Base-by-base conservation (phyloP, 2,888 invertebrate species). In the Meteorus cinctellus region DNA sequence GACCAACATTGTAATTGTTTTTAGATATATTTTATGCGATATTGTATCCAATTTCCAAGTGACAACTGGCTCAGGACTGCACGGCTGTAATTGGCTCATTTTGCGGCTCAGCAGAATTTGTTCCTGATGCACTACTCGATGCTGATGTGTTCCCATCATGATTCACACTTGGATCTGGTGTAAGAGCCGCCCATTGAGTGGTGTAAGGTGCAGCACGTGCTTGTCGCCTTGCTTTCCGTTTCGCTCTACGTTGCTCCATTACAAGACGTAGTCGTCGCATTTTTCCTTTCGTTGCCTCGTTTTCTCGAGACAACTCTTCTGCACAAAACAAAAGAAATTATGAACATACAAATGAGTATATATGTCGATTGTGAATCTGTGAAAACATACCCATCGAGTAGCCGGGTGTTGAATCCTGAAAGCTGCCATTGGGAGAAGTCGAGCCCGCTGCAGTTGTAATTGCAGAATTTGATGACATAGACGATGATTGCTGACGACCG, bases 211-310 rank as follows among this genome's bases (percentile, higher is more conserved):
- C 89, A 2, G 92, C 92, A 86, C 95, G 92, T 62, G 95, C 96
- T 84, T 96, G 95, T 72, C 97, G 93, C 78, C 96, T 92, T 80
- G 96, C 92, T 82, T 90, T 90, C 65, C 92, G 89, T 62, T 91
- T 90, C 55, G 91, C 95, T 80, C 96, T 94, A 84, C 96, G 93
- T 89, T 97, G 96, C 83, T 96, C 96, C 96, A 98, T 96, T 76
- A 97, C 96, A 81, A 96, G 92, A 81, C 97, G 94, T 72, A 97
- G 91, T 81, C 96, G 96, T 86, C 96, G 95, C 89, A 97, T 92
- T 90, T 97, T 97, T 82, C 95, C 95, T 84, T 96, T 94, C 8
- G 96, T 95, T 83, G 95, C 95, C 82, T 93, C 92, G 87, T 96
- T 95, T 81, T 95, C 95, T 86, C 93, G 90, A 68, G 94, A 94